phyloP scores from a whole-genome alignment of 2,113 vertebrate species.

The Sylvilagus bachmani region DNA sequence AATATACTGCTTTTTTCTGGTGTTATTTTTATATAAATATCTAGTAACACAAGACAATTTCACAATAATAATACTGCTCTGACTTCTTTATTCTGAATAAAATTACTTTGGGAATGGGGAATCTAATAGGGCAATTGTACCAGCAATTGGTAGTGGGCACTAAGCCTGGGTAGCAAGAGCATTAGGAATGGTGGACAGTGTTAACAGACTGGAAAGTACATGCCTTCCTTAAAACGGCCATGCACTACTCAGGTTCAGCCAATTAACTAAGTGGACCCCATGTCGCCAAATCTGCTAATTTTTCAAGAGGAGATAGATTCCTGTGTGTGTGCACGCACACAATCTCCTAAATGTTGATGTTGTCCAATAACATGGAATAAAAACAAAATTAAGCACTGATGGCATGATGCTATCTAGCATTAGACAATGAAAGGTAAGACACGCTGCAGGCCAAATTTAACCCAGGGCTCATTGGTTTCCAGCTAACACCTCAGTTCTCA shows the following conservation, averaged over 20 bases:
- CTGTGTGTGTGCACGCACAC: neutral
- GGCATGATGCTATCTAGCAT: too few species aligned
- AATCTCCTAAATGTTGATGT: neutral
- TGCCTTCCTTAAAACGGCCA: neutral
- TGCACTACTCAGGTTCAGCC: neutral
- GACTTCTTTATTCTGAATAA: neutral
- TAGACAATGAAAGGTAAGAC: neutral
- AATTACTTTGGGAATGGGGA: neutral
- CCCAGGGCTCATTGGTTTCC: neutral
- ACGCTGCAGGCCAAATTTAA: neutral
- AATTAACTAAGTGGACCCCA: neutral
- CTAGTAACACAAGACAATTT: neutral
- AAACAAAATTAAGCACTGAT: neutral
- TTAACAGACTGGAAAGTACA: neutral
- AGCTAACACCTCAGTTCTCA: neutral
- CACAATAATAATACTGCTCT: neutral
- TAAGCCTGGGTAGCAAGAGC: neutral
- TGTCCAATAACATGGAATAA: neutral
- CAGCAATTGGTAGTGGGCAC: neutral
- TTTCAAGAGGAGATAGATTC: neutral
- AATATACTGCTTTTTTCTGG: neutral
- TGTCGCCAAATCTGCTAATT: neutral
- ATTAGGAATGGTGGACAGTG: neutral
- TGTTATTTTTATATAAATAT: conserved; percentile 32
- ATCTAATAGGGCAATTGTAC: neutral